Percentiles rank a stretch among this genome's conserved stretches.
These are phyloP conservation scores for Acrobasis repandana DNA, from an alignment of 2,888 invertebrate genomes.

Conservation along the genomic window DNA sequence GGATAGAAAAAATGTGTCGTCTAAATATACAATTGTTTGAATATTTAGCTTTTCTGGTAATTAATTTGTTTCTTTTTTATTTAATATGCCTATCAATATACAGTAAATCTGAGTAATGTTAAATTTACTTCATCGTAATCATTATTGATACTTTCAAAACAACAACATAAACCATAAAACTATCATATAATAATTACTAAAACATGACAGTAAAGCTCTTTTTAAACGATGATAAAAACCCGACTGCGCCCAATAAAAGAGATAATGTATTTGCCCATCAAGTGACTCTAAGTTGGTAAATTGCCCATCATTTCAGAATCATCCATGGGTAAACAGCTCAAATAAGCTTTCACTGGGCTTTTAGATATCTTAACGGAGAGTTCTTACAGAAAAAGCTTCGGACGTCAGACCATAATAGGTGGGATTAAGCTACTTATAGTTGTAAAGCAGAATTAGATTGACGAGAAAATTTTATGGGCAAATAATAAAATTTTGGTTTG, in stretches of 20 bases:
- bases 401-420: conserved; percentile 44
- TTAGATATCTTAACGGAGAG: conserved; percentile 45
- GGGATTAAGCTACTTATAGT: conserved; percentile 40
- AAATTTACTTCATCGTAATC: background rate
- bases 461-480: conserved; percentile 38
- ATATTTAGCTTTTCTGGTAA: too few species aligned
- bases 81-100: too few species aligned
- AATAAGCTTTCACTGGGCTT: conserved; percentile 57
- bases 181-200: background rate
- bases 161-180: background rate
- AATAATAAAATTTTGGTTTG: background rate
- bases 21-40: too few species aligned
- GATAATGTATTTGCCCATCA: conserved; percentile 40
- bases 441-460: conserved; percentile 33
- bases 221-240: conserved; percentile 21
- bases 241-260: conserved; percentile 36
- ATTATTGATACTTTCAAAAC: background rate
- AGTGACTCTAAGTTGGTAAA: conserved; percentile 52
- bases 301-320: conserved; percentile 42
- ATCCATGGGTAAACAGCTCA: conserved; percentile 45
- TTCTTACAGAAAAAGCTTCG: conserved; percentile 44
- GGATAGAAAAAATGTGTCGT: too few species aligned
- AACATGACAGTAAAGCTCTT: conserved; percentile 4
- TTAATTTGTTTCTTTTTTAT: too few species aligned
- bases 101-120: background rate